These are phyloP conservation scores for Chromobotia macracanthus DNA, from an alignment of 2,797 vertebrate genomes.

Conservation along the genomic window DNA sequence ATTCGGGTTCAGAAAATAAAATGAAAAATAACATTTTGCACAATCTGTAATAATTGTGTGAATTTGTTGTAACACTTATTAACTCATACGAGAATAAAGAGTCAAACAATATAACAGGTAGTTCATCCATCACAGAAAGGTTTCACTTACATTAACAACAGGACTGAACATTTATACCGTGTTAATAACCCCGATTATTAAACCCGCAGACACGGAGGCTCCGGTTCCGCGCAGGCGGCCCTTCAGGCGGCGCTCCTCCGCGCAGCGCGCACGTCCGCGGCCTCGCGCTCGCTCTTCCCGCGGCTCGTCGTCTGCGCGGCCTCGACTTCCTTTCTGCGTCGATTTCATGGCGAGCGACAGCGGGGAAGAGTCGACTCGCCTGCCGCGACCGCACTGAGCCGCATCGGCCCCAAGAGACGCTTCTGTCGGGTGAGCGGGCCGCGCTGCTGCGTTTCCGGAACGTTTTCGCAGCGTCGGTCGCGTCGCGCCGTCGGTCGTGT, in stretches of 20 bases:
- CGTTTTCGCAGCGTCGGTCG: not conserved
- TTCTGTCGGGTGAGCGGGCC: slow-evolving; percentile 44
- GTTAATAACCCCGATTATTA: no score
- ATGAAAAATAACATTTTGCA: no score
- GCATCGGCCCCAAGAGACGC: slow-evolving; percentile 34
- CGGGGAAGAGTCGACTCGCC: slow-evolving; percentile 72
- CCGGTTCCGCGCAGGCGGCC: not conserved
- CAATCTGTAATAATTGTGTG: no score
- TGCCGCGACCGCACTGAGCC: slow-evolving; percentile 48
- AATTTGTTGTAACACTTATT: no score
- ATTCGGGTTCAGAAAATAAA: no score
- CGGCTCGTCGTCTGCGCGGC: slow-evolving; percentile 59
- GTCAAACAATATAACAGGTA: no score
- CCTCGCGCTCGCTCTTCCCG: slow-evolving; percentile 36
- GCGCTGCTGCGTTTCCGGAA: not conserved
- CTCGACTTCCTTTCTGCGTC: slow-evolving; percentile 77
- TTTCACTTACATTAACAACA: no score
- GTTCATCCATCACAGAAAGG: no score
- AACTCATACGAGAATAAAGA: no score
- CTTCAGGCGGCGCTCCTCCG: slow-evolving; percentile 39
- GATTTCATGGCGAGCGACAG: slow-evolving; percentile 82
- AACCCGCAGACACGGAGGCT: no score
- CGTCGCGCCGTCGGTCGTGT: not conserved
- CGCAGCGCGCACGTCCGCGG: not conserved
- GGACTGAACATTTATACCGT: no score